Base-by-base conservation (phyloP, 2,113 vertebrate species). In the Caretta caretta region DNA sequence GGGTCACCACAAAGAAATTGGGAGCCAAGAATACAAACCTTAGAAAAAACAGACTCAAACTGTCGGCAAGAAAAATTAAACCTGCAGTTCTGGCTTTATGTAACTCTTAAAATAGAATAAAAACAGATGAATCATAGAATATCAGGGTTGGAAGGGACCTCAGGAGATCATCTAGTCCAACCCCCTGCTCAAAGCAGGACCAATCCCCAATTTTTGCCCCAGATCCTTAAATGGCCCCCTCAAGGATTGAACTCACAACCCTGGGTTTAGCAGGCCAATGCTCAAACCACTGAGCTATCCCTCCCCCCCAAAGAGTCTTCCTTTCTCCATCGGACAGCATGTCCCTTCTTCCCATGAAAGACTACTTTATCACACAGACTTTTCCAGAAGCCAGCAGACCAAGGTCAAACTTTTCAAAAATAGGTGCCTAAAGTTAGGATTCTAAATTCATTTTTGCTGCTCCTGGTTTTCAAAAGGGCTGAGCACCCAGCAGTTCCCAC, bases 371-470 rank as follows among this genome's bases (percentile, higher is more conserved):
- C 53, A 65, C 1, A 89, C 59, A 89, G 80, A 50, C 59, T 93
- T 72, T 53, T 92, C 49, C 54, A 94, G 59, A 90, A 82, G 56
- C 49, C 69, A 92, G 59, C 78, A 93, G 59, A 87, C 46, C 17
- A 1, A 88, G 92, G 90, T 92, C 87, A 92, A 38, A 80, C 76
- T 90, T 96, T 95, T 95, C 80, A 95, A 90, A 88, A 94, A 51
- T 1, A 88, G 78, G 35, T 80, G 84, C 90, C 91, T 90, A 50
- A 87, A 0, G 6, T 82, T 27, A 95, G 46, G 80, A 92, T 19
- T 25, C 25, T 24, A 78, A 78, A 48, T 78, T 48, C 85, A 72
- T 54, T 89, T 97, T 56, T 90, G 93, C 86, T 0, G 0, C 87
- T 56, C 29, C 20, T 2, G 48, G 78, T 78, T 90, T 90, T 49